Evolutionary conservation across 2,888 invertebrate genomes (phyloP), one percentile per base, ranked within the genome.

Genomic region (Microplitis manilae): DNA sequence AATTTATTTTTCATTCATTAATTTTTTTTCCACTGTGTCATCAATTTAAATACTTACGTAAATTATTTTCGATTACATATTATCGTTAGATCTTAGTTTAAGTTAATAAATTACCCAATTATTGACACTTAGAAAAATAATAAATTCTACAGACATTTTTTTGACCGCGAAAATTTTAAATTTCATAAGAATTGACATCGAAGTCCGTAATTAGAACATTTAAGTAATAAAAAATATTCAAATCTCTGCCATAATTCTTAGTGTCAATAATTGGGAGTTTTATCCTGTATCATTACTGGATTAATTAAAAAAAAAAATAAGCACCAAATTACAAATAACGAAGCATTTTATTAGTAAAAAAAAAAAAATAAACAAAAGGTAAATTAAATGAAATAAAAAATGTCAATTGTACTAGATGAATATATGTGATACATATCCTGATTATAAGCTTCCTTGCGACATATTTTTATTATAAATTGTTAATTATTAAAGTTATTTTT

Each of bases 301-400:
- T 50, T 50, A 50, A 50, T 50, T 50, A 9, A 9, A 9, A 9
- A 1, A 13, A 1, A 50, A 1, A 50, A 50, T 50, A 50, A 70
- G 15, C 7, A 13, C n/a, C 8, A 59, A 17, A 50, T 70, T 30
- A 40, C 15, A 30, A 59, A 70, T n/a, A 70, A 59, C n/a, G 7
- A 70, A 20, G 39, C 60, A 59, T n/a, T 59, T 20, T 30, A 64
- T 40, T 20, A 61, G 13, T 67, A 67, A 75, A 73, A 76, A 77
- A 76, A 64, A 79, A 79, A 77, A 73, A 79, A 79, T 64, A 76
- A 79, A 78, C 79, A 77, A 77, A 79, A 78, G 75, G 79, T 75
- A 74, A 76, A 79, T 77, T 41, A 81, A 78, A 80, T 79, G 69
- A 80, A 80, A 79, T 79, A 72, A 80, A 80, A 79, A 79, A 73